Evolutionary conservation across 2,797 vertebrate species (phyloP).

Genomic region (Babyrousa celebensis): DNA sequence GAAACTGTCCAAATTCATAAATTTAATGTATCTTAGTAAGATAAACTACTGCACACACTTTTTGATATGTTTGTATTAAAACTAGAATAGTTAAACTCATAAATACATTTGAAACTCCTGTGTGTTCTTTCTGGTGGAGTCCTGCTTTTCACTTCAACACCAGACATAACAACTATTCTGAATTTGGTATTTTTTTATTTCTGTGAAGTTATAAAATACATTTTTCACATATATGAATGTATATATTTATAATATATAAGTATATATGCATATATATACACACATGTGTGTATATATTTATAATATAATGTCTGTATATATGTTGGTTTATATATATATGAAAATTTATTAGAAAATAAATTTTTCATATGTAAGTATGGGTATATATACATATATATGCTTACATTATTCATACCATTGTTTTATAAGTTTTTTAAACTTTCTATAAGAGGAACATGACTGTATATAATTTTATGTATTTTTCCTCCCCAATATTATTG

Average conservation of each 20-base stretch:
- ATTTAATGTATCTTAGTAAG: constrained; percentile 12
- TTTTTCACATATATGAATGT: not conserved
- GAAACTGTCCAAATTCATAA: not conserved
- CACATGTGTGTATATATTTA: too few species aligned
- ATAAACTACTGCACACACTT: not conserved
- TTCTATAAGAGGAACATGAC: constrained; percentile 4
- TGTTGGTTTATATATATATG: too few species aligned
- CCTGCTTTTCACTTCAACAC: not conserved
- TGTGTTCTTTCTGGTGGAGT: not conserved
- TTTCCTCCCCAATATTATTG: not conserved
- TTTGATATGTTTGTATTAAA: constrained; percentile 17
- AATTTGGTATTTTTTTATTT: not conserved
- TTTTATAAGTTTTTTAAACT: constrained; percentile 18
- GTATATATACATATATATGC: too few species aligned
- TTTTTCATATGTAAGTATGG: not conserved
- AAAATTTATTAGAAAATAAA: constrained; percentile 1
- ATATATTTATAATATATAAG: too few species aligned
- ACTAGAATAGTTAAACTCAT: not conserved
- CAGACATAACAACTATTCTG: not conserved
- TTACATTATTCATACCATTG: not conserved
- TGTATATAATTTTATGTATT: not conserved
- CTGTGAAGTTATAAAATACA: not conserved
- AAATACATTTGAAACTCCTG: not conserved
- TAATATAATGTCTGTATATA: too few species aligned
- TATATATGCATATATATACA: too few species aligned